A percentile compares a stretch with the other conserved stretches of the same genome.
These are phyloP conservation scores for Potorous gilbertii DNA, from an alignment of 2,797 vertebrate species.

Conservation along the genomic window DNA sequence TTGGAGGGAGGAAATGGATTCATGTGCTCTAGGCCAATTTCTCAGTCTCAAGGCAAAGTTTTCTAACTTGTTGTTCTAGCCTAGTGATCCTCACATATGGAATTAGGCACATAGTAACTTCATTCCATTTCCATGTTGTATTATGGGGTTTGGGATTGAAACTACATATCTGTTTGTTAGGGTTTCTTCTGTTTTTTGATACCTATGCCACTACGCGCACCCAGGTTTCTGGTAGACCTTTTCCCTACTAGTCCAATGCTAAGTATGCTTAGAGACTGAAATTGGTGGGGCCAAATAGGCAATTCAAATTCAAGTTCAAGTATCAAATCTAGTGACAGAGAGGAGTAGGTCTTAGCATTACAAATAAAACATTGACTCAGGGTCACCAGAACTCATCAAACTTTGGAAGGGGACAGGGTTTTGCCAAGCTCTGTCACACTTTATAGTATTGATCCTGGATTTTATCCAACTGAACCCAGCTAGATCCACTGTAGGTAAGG, in stretches of 20 bases:
- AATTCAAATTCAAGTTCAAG: background rate
- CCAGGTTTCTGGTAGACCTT: background rate
- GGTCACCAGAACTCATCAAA: background rate
- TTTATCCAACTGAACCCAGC: background rate
- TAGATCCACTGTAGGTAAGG: background rate
- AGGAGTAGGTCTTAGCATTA: background rate
- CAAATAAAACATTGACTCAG: background rate
- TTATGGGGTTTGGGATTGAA: background rate
- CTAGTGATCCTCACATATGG: background rate
- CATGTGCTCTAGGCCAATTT: background rate
- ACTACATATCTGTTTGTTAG: background rate
- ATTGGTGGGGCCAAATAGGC: background rate
- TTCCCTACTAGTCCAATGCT: background rate
- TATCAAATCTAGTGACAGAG: background rate
- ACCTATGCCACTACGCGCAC: background rate
- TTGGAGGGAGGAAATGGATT: background rate
- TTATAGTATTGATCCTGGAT: background rate
- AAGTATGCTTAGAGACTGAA: background rate
- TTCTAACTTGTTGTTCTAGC: background rate
- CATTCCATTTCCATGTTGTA: background rate
- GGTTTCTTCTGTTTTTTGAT: background rate
- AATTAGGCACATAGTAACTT: background rate
- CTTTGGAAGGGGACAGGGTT: background rate
- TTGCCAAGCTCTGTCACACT: background rate
- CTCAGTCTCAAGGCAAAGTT: background rate